A percentile compares a stretch with the other conserved stretches of the same genome.
phyloP scores from a whole-genome alignment of 2,113 vertebrate species.

The Chamaetylas fuelleborni region DNA sequence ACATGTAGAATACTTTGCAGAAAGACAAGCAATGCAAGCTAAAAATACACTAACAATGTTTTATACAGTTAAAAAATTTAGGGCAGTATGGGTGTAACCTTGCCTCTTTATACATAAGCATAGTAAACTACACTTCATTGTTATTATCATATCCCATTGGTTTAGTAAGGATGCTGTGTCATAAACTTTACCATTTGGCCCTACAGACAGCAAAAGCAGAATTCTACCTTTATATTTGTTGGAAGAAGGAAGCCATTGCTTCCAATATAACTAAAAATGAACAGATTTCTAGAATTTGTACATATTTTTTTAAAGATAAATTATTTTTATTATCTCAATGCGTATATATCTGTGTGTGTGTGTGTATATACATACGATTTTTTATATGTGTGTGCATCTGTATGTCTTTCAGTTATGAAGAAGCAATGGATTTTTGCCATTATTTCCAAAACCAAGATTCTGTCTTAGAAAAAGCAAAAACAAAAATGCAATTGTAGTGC shows the following conservation, averaged over 20 bases:
- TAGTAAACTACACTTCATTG: background rate
- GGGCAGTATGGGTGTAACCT: background rate
- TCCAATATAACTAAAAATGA: background rate
- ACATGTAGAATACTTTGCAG: background rate
- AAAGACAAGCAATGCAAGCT: background rate
- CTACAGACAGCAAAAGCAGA: background rate
- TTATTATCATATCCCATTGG: background rate
- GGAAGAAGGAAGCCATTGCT: background rate
- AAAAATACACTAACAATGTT: background rate
- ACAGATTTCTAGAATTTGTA: background rate
- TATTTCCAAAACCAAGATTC: background rate
- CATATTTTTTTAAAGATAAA: background rate
- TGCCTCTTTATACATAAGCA: background rate
- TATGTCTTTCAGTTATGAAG: background rate
- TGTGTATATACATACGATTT: background rate
- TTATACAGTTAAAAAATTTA: background rate
- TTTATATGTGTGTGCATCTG: background rate
- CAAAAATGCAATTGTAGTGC: background rate
- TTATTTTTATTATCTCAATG: background rate
- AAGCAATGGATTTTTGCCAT: background rate
- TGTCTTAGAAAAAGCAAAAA: background rate
- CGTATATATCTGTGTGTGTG: rapidly evolving
- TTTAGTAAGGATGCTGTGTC: background rate
- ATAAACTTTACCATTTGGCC: background rate
- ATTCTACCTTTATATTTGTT: background rate